Percentiles rank a stretch among this genome's conserved stretches.
Conservation (phyloP, 2,797 vertebrate species). For the Phrynocephalus vlangalii region DNA sequence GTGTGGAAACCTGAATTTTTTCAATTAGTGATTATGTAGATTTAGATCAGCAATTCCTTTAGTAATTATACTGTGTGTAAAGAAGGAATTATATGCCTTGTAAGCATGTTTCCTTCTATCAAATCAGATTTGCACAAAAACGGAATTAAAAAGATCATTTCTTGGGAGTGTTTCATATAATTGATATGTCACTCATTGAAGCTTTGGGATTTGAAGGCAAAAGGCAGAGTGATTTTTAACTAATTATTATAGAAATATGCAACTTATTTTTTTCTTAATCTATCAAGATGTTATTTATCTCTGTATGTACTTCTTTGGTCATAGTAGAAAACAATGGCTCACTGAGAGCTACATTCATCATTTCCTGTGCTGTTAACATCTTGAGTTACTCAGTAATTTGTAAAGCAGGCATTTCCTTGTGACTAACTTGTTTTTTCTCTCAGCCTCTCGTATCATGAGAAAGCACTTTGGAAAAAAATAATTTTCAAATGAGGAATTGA, state of each 20-base stretch:
- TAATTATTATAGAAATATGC: slow-evolving; percentile 39
- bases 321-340: background rate
- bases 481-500: slow-evolving; percentile 8
- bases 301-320: slow-evolving; percentile 33
- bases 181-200: slow-evolving; percentile 56
- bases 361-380: slow-evolving; percentile 10
- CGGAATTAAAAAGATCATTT: slow-evolving; percentile 63
- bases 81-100: slow-evolving; percentile 68
- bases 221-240: slow-evolving; percentile 51
- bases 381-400: slow-evolving; percentile 24
- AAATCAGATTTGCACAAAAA: slow-evolving; percentile 63
- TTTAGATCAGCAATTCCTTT: slow-evolving; percentile 69
- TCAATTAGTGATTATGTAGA: slow-evolving; percentile 68
- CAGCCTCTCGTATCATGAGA: slow-evolving; percentile 47
- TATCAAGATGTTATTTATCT: slow-evolving; percentile 34
- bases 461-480: slow-evolving; percentile 28
- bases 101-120: slow-evolving; percentile 65
- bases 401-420: slow-evolving; percentile 6
- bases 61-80: slow-evolving; percentile 69
- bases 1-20: slow-evolving; percentile 65
- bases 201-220: slow-evolving; percentile 22
- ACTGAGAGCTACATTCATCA: background rate
- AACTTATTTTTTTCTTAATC: slow-evolving; percentile 27
- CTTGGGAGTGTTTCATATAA: slow-evolving; percentile 54
- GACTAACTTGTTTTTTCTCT: slow-evolving; percentile 25